A percentile compares a stretch with the other conserved stretches of the same genome.
These are phyloP conservation scores for Rhabdornis inornatus DNA, from an alignment of 2,113 vertebrate species.

Conservation along the genomic window DNA sequence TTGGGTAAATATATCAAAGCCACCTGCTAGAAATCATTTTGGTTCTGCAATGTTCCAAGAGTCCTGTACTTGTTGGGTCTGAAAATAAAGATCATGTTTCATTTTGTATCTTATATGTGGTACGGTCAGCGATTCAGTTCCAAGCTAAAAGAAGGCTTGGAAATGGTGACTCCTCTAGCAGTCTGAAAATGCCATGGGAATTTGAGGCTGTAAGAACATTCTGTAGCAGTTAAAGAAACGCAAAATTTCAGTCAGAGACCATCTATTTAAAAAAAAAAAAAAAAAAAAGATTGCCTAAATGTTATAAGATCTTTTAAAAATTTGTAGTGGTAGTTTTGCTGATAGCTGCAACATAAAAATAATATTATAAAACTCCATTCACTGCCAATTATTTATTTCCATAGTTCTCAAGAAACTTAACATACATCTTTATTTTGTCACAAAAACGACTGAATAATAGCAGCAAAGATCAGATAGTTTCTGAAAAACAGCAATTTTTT, in stretches of 20 bases:
- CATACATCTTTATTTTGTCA: background rate
- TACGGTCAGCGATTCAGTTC: constrained; percentile 2
- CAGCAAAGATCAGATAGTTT: background rate
- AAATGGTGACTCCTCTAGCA: constrained; percentile 36
- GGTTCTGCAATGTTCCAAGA: background rate
- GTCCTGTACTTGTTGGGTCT: background rate
- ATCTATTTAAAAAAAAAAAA: constrained; percentile 1
- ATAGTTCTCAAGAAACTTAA: background rate
- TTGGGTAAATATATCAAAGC: constrained; percentile 12
- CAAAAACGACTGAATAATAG: background rate
- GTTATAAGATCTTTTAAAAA: constrained; percentile 11
- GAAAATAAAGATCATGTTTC: constrained; percentile 13
- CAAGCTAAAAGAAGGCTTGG: constrained; percentile 46
- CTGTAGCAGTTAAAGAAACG: constrained; percentile 35
- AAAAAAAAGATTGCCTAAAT: background rate
- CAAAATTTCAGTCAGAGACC: background rate
- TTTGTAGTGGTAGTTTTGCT: background rate
- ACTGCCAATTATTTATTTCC: background rate
- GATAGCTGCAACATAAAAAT: constrained; percentile 6
- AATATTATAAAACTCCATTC: constrained; percentile 9
- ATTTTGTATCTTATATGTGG: background rate
- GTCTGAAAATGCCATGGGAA: constrained; percentile 49
- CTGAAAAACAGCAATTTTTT: background rate
- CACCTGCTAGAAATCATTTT: constrained; percentile 31
- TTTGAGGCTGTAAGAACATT: constrained; percentile 54